These are phyloP conservation scores for Apogon hyalosoma DNA, from an alignment of 2,797 vertebrate genomes.

Conservation along the genomic window DNA sequence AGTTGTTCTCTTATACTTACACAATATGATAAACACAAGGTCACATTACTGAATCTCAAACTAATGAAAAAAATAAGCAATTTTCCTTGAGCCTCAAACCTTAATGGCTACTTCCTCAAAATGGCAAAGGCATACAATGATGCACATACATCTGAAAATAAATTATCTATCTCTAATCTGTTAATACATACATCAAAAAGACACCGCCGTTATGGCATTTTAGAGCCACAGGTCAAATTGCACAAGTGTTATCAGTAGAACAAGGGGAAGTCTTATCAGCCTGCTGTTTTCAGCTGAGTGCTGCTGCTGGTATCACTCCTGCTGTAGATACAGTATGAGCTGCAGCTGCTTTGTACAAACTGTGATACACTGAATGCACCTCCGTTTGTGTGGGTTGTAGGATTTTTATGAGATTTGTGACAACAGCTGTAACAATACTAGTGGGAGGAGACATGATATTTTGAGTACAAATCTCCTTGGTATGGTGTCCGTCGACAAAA, in stretches of 20 bases:
- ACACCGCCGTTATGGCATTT: neutral
- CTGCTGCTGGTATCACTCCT: conserved; percentile 6
- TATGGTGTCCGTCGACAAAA: too few species aligned
- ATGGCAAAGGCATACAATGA: too few species aligned
- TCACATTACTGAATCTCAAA: neutral
- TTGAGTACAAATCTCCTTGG: too few species aligned
- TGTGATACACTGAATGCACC: neutral
- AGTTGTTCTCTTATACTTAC: too few species aligned
- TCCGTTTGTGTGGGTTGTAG: neutral
- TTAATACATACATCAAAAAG: neutral
- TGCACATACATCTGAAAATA: too few species aligned
- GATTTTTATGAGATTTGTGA: too few species aligned
- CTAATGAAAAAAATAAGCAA: neutral
- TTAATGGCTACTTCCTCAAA: neutral
- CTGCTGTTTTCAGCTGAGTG: conserved; percentile 21
- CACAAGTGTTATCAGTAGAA: conserved; percentile 28
- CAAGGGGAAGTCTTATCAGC: conserved; percentile 39
- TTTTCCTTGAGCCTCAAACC: neutral
- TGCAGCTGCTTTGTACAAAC: neutral
- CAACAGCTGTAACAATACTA: too few species aligned
- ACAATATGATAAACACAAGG: too few species aligned
- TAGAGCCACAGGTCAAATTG: neutral
- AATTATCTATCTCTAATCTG: neutral
- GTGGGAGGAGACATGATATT: too few species aligned
- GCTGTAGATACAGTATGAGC: conserved; percentile 4